Evolutionary conservation across 2,113 vertebrate genomes (phyloP), one percentile per base, ranked within the genome.

Genomic region (Phaethornis superciliosus): DNA sequence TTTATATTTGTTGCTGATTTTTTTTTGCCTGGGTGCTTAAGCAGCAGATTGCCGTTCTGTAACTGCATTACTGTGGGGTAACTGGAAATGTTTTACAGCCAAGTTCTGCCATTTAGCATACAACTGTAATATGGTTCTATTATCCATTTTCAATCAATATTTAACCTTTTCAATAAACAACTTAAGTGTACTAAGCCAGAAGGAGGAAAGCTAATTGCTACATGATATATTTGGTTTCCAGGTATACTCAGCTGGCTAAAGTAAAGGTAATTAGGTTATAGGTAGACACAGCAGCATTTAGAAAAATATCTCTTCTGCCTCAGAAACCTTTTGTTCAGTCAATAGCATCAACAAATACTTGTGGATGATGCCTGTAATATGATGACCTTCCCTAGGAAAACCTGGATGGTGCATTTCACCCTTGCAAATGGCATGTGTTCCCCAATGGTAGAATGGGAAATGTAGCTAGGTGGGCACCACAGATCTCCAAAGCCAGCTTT

Each of bases 191-290:
- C 94, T n/a, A 89, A 97, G 88, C 90, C 96, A 96, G 92, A 91
- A 97, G 94, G 82, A 91, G 80, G 86, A 70, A 79, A 71, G 96
- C 89, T 97, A 96, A 96, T 97, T 94, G 70, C 87, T 42, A 93
- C 62, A 90, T 93, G 90, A 79, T 92, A 87, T 94, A 97, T 97
- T 97, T 97, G 93, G 87, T 97, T 95, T 96, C 71, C 85, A 97
- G 96, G 95, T 97, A 82, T 19, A 82, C 88, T 91, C 72, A 94
- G 94, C 96, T 94, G 89, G 92, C 92, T 97, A 96, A 94, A 97
- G 93, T 95, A 88, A 95, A 96, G 84, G 91, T 96, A 96, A 97
- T 96, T 97, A 91, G 71, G 93, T 97, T 96, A 96, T 95, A 97
- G 95, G 93, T 97, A 97, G 91, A 12, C 94, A 89, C 55, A 94